Evolutionary conservation across 2,888 invertebrate genomes (phyloP), one percentile per base, ranked within the genome.

Genomic region (Meteorus cinctellus): DNA sequence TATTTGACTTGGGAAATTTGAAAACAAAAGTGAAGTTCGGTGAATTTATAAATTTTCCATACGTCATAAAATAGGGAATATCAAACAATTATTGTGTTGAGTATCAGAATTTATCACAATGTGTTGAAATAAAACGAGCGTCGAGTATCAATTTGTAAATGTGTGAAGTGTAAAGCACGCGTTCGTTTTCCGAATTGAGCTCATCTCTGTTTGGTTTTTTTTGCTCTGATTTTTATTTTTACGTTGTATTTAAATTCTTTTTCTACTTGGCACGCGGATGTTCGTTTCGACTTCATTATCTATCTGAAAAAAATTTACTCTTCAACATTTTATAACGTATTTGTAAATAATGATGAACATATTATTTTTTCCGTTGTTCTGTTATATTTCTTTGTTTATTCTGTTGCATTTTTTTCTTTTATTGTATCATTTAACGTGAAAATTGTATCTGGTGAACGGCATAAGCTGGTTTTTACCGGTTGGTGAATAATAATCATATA

Each of bases 71-170:
- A 41, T 8, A 34, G 2, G 8, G 34, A 34, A 1, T 41, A 41
- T 12, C 34, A 12, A 41, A 41, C 31, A 14, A 62, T 72, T 24
- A 62, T 29, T n/a, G 12, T 63, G 65, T 72, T 72, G 27, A 62
- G 27, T 16, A 62, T 72, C 63, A 29, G 34, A 72, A 72, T 60
- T 36, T 19, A 72, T 55, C 34, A 48, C 29, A 51, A 55, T 31
- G 24, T 69, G 19, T 14, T 45, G 65, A 55, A 27, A 34, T 63
- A 63, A 63, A 45, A 62, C 48, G 60, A 71, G 24, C 71, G 41
- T 41, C 59, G 5, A 48, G 2, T 41, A 41, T 12, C 12, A 12
- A 41, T 41, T 3, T 10, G 12, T 41, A 10, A 41, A 12, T 41
- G 41, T 34, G 5, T 41, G 12, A 12, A 1, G 12, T 12, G 41